Conservation (phyloP, 2,888 invertebrate species). For the Synergus laeviventris region DNA sequence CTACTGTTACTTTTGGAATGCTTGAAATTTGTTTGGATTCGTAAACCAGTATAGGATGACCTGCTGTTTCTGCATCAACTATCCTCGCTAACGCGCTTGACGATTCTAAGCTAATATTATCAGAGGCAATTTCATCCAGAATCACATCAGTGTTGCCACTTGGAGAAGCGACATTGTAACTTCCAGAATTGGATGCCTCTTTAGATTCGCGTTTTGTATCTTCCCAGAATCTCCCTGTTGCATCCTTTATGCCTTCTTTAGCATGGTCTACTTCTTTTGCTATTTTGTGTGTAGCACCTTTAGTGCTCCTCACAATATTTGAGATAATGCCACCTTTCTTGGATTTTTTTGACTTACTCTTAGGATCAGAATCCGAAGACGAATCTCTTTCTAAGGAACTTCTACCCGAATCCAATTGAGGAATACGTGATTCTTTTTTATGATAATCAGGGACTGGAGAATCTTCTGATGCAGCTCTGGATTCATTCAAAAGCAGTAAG, state of each 20-base stretch:
- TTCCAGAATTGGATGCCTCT: constrained; percentile 60
- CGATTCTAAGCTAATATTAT: constrained; percentile 56
- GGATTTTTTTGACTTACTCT: constrained; percentile 56
- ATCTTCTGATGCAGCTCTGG: constrained; percentile 43
- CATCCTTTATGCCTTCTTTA: constrained; percentile 58
- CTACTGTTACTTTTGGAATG: constrained; percentile 66
- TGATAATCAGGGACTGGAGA: constrained; percentile 45
- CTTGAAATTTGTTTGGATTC: constrained; percentile 58
- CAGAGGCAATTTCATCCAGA: constrained; percentile 56
- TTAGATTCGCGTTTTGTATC: constrained; percentile 61
- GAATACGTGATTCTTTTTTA: constrained; percentile 12
- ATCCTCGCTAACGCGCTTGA: constrained; percentile 53
- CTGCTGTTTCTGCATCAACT: constrained; percentile 36
- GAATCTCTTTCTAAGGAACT: constrained; percentile 55
- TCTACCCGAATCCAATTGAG: constrained; percentile 40
- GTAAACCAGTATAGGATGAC: constrained; percentile 45
- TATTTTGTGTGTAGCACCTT: constrained; percentile 60
- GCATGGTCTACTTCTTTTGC: constrained; percentile 61
- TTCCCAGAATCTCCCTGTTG: constrained; percentile 59
- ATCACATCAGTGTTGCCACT: constrained; percentile 51
- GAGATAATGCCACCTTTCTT: constrained; percentile 62
- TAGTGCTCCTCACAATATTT: constrained; percentile 62
- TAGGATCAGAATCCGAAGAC: constrained; percentile 53
- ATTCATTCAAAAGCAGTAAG: constrained; percentile 51
- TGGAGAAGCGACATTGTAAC: constrained; percentile 63